Evolutionary conservation across 2,888 invertebrate species (phyloP).

Genomic region (Omphaloscelis lunosa): DNA sequence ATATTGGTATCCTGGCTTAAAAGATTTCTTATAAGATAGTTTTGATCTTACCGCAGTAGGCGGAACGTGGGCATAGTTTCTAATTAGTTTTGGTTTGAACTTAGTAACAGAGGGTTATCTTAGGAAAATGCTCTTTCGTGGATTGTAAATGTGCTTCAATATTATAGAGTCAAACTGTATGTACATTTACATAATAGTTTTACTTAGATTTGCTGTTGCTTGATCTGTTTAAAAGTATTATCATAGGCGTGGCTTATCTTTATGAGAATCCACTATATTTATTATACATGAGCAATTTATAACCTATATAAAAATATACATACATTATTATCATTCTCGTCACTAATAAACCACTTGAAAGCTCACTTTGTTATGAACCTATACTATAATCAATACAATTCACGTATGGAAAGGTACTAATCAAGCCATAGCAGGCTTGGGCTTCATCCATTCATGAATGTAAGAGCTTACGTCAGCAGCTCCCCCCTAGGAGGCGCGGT

Average conservation of each 20-base stretch:
- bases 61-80: conserved; percentile 25
- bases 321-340: conserved; percentile 11
- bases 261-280: background rate
- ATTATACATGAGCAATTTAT: conserved; percentile 4
- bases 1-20: conserved; percentile 4
- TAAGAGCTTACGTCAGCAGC: conserved; percentile 86
- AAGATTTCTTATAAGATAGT: conserved; percentile 24
- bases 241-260: background rate
- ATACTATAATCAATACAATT: conserved; percentile 53
- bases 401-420: conserved; percentile 65
- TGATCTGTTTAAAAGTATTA: background rate
- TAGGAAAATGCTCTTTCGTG: background rate
- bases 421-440: conserved; percentile 75
- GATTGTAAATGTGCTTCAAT: background rate
- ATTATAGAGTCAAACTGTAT: background rate
- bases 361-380: conserved; percentile 36
- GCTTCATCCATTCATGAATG: conserved; percentile 87
- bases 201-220: background rate
- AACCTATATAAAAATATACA: conserved; percentile 29
- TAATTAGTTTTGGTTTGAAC: conserved; percentile 32
- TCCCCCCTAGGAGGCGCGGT: conserved; percentile 79
- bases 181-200: background rate
- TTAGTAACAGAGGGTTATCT: conserved; percentile 5
- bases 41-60: conserved; percentile 22
- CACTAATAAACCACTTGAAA: conserved; percentile 45